Conservation (phyloP, 2,113 vertebrate species). For the Microcebus jonahi region DNA sequence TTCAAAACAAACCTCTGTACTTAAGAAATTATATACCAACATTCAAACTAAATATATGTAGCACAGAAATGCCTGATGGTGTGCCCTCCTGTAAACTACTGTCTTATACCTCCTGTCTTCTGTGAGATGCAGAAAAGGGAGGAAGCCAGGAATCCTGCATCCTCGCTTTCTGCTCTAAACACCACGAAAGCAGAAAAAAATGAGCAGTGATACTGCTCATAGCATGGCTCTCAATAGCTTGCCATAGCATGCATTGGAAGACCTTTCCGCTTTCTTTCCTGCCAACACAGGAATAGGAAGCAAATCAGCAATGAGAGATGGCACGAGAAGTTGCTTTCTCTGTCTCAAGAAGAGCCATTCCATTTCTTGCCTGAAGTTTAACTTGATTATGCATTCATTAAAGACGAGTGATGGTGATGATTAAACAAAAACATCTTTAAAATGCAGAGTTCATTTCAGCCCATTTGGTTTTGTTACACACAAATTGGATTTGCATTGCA, state of each 20-base stretch:
- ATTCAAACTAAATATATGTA: not conserved
- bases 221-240: constrained; percentile 43
- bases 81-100: not conserved
- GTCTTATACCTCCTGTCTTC: not conserved
- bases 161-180: not conserved
- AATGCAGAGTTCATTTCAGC: constrained; percentile 89
- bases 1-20: not conserved
- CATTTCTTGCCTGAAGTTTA: constrained; percentile 81
- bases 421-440: constrained; percentile 89
- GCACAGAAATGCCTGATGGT: not conserved
- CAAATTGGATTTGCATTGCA: constrained; percentile 89
- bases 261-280: constrained; percentile 50
- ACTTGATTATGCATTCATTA: constrained; percentile 89
- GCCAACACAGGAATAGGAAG: constrained; percentile 51
- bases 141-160: not conserved
- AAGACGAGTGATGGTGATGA: constrained; percentile 85
- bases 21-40: not conserved
- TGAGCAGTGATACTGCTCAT: constrained; percentile 34
- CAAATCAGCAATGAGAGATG: constrained; percentile 60
- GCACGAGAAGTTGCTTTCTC: not conserved
- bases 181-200: not conserved
- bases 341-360: constrained; percentile 79
- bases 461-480: constrained; percentile 87
- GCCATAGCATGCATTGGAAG: constrained; percentile 54
- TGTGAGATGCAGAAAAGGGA: not conserved